Base-by-base conservation (phyloP, 2,113 vertebrate genomes). In the Ammodramus savannarum region DNA sequence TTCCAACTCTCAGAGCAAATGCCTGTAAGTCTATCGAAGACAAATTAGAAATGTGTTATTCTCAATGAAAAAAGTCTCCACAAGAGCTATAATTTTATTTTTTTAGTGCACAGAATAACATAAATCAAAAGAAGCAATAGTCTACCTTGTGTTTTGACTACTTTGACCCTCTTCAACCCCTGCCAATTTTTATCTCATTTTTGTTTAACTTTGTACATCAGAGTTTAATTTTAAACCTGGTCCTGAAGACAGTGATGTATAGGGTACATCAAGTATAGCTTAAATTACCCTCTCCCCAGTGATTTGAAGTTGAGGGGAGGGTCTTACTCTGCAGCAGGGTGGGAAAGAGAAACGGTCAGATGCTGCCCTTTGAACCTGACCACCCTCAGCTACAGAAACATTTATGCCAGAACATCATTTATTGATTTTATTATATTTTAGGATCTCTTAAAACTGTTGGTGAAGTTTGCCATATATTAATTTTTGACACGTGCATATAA, bases 201-300 rank as follows among this genome's bases (percentile, higher is more conserved):
- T 98, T 98, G 98, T 99, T 99, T 98, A 99, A 99, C 98, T 99
- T 99, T 99, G 98, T 99, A 99, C 99, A 99, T 99, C 98, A 99
- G 98, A 99, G 99, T 99, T 99, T 99, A 99, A 99, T 99, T 99
- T 99, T 99, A 99, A 99, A 98, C 98, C 98, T 96, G 97, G 97
- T 97, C 85, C 95, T 94, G 98, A 89, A 98, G 99, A 99, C 99
- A 99, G 98, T 99, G 99, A 99, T 99, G 98, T 99, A 99, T 99
- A 98, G 98, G 98, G 98, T 99, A 98, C 98, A 99, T 99, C 98
- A 99, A 98, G 98, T 97, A 98, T 96, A 98, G 98, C 98, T 99
- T 99, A 99, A 99, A 99, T 99, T 99, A 99, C 98, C 98, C 98
- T 97, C 98, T 99, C 99, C 98, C 99, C 96, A 66, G 98, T 98